Percentiles rank a stretch among this genome's conserved stretches.
These are phyloP conservation scores for Orchestia grillus DNA, from an alignment of 1,140 invertebrate species.

Conservation along the genomic window DNA sequence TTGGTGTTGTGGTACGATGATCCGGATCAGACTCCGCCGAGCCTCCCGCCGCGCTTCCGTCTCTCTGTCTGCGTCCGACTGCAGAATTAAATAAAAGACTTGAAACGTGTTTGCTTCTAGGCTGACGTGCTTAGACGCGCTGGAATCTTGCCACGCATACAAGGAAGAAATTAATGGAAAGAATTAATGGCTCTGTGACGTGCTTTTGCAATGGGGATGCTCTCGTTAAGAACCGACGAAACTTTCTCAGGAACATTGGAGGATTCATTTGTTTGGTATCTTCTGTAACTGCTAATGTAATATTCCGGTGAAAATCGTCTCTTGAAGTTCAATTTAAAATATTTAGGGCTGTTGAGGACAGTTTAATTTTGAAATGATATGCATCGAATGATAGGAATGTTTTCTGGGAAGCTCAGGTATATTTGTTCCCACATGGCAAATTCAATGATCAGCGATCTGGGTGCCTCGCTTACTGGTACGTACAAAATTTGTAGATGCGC, in stretches of 20 bases:
- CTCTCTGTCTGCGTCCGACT: background rate
- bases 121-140: slow-evolving; percentile 37
- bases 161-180: background rate
- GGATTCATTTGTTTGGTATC: background rate
- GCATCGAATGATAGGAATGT: background rate
- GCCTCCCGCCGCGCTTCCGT: background rate
- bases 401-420: too few species aligned
- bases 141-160: background rate
- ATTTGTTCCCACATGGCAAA: too few species aligned
- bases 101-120: slow-evolving; percentile 12
- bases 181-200: slow-evolving; percentile 7
- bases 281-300: background rate
- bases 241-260: background rate
- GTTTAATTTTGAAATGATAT: background rate
- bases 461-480: background rate
- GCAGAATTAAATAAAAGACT: slow-evolving; percentile 26
- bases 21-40: slow-evolving; percentile 1
- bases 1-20: background rate
- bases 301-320: background rate
- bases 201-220: background rate
- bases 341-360: background rate
- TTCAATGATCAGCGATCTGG: background rate
- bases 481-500: background rate
- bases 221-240: background rate
- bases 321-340: background rate